These are phyloP conservation scores for Perodicticus potto DNA, from an alignment of 2,797 vertebrate genomes.

Conservation along the genomic window DNA sequence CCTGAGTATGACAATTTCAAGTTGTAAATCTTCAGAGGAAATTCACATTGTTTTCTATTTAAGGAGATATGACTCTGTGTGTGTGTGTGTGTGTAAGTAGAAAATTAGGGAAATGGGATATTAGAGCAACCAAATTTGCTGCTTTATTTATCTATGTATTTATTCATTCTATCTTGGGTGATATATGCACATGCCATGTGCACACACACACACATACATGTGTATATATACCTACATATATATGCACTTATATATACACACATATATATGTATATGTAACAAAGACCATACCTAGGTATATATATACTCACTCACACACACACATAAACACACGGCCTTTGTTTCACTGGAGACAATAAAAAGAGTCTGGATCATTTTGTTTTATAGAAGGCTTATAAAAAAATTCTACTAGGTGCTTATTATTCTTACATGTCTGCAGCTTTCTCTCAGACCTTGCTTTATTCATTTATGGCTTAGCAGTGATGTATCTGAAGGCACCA, in stretches of 20 bases:
- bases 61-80: neutral
- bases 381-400: slow-evolving; percentile 32
- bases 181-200: neutral
- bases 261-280: neutral
- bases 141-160: slow-evolving; percentile 55
- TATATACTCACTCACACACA: neutral
- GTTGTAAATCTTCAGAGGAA: slow-evolving; percentile 57
- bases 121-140: neutral
- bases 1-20: slow-evolving; percentile 40
- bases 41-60: slow-evolving; percentile 29
- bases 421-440: neutral
- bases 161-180: neutral
- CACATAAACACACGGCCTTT: neutral
- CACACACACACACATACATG: neutral
- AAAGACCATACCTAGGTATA: too few relatives aligned
- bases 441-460: neutral
- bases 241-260: neutral
- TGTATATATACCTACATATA: neutral
- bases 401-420: neutral
- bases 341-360: neutral
- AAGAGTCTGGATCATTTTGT: neutral
- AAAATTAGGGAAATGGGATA: slow-evolving; percentile 7
- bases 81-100: neutral
- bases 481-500: neutral
- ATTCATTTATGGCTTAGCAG: slow-evolving; percentile 3